Base-by-base conservation (phyloP, 2,888 invertebrate species). In the Drosophila putrida region DNA sequence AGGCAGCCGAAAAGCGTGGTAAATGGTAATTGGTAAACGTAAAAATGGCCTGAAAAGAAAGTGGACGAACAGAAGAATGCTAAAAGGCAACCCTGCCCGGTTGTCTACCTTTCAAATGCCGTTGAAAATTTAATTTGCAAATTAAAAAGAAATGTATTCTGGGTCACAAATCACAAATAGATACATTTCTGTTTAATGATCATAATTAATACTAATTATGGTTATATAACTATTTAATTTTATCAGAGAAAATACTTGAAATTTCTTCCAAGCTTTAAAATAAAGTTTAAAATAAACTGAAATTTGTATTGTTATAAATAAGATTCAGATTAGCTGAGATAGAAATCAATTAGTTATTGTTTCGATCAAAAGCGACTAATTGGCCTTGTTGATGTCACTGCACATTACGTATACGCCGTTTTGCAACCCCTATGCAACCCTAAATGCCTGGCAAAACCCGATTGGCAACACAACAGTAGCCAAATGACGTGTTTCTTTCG, bases 1-100 rank as follows among this genome's bases (percentile, higher is more conserved):
- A 68, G 69, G 82, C 75, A 73, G 58, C 65, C 66, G 58, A 64
- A 74, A 71, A 85, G 80, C 86, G 65, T 82, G 83, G 84, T 65
- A 86, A 82, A 80, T 74, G 87, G 57, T 86, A 82, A 85, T 77
- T 77, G 76, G 76, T 79, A 66, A 71, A 75, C 71, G 71, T 65
- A 60, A 77, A 76, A 76, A 51, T 80, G 81, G 78, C 60, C 74
- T 58, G 38, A 69, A 78, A 78, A 78, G 78, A 78, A 78, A 78
- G 78, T 78, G 81, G 78, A 77, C 80, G 65, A 72, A 66, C 47
- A 65, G 71, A 75, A 76, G 75, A 75, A 79, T 75, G 58, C 63
- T 65, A 65, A 65, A 70, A 55, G 46, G 46, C 78, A 78, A 58
- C 75, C 59, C 63, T 73, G 25, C 28, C 44, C 27, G 46, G 25